These are phyloP conservation scores for Micromys minutus DNA, from an alignment of 2,113 vertebrate species.

Conservation along the genomic window DNA sequence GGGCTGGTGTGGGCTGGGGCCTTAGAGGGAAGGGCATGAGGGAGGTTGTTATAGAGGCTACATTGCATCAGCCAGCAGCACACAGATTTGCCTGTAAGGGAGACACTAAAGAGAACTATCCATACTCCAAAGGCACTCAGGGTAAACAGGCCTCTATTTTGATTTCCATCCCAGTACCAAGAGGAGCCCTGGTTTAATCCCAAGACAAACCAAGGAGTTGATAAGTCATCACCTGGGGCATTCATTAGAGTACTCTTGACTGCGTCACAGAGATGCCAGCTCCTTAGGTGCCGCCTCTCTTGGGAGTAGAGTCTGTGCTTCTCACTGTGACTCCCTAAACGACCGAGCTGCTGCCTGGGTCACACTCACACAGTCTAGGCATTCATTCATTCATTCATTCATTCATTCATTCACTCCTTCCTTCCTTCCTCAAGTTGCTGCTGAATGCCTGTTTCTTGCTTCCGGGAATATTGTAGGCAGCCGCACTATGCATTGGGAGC, in stretches of 20 bases:
- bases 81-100: neutral
- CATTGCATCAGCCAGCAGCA: slow-evolving; percentile 58
- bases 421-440: neutral
- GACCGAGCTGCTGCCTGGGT: neutral
- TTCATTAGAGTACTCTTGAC: slow-evolving; percentile 58
- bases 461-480: no score
- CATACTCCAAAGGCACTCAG: neutral
- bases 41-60: neutral
- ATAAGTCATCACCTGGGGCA: slow-evolving; percentile 67
- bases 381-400: neutral
- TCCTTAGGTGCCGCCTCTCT: slow-evolving; percentile 34
- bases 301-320: neutral
- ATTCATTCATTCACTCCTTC: neutral
- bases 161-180: slow-evolving; percentile 57
- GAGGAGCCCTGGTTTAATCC: slow-evolving; percentile 49
- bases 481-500: neutral
- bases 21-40: neutral
- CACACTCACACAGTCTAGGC: neutral
- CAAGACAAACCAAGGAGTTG: slow-evolving; percentile 53
- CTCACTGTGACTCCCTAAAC: neutral
- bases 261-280: slow-evolving; percentile 47
- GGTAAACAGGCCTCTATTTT: slow-evolving; percentile 70
- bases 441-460: neutral
- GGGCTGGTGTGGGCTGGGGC: neutral
- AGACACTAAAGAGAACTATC: neutral